phyloP scores from a whole-genome alignment of 2,113 vertebrate species.

The Scomber colias region DNA sequence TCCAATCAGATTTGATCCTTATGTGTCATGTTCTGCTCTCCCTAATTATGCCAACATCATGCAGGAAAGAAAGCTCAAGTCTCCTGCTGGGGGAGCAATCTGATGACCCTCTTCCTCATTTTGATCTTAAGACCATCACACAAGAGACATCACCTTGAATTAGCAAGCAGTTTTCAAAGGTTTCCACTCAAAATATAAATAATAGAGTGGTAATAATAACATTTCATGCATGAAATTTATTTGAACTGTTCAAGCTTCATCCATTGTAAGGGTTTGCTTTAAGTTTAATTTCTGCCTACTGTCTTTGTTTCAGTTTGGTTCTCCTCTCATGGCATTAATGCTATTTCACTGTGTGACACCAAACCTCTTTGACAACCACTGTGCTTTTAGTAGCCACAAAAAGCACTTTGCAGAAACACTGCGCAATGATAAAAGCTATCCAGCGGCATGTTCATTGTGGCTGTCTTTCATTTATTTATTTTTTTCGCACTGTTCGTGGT shows the following conservation, averaged over 20 bases:
- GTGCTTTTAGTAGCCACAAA: slow-evolving; percentile 31
- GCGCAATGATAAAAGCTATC: slow-evolving; percentile 14
- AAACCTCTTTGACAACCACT: slow-evolving; percentile 15
- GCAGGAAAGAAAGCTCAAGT: neutral
- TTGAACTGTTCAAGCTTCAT: neutral
- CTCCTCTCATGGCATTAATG: neutral
- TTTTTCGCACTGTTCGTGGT: neutral
- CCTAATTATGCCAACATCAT: slow-evolving; percentile 6
- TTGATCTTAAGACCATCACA: slow-evolving; percentile 1
- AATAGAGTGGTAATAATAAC: neutral
- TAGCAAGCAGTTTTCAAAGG: neutral
- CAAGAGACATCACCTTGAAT: slow-evolving; percentile 19
- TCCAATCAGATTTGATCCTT: slow-evolving; percentile 22
- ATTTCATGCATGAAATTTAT: neutral
- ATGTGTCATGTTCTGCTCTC: slow-evolving; percentile 26
- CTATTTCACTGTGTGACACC: neutral
- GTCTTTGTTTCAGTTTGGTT: slow-evolving; percentile 1
- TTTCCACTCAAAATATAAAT: neutral
- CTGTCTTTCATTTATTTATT: neutral
- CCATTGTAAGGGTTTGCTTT: neutral
- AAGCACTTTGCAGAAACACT: neutral
- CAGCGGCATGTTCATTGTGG: neutral
- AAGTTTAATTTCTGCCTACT: neutral
- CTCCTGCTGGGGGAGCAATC: neutral
- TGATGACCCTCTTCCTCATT: slow-evolving; percentile 16